Conservation (phyloP, 2,797 vertebrate genomes). For the Spea hammondii region DNA sequence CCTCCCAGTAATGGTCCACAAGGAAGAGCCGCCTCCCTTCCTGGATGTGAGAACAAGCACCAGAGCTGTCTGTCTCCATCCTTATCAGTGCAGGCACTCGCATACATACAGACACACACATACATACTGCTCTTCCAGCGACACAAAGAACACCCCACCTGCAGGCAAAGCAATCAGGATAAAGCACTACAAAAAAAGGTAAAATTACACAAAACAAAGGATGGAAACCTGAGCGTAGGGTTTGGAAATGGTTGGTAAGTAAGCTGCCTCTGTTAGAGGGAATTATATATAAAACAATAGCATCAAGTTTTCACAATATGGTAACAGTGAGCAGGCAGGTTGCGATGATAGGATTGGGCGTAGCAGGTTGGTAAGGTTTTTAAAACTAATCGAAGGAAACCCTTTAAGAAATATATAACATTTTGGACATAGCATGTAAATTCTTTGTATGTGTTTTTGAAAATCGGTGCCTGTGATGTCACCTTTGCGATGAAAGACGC, state of each 20-base stretch:
- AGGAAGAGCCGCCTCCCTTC: slow-evolving; percentile 35
- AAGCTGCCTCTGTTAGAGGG: too few relatives aligned
- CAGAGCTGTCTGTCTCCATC: slow-evolving; percentile 36
- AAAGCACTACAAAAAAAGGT: slow-evolving; percentile 40
- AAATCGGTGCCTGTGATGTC: too few relatives aligned
- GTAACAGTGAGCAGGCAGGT: too few relatives aligned
- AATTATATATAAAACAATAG: not conserved
- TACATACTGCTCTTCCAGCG: slow-evolving; percentile 23
- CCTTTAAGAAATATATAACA: too few relatives aligned
- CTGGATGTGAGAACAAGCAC: slow-evolving; percentile 38
- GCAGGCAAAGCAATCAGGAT: slow-evolving; percentile 26
- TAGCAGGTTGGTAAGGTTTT: too few relatives aligned
- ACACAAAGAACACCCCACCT: slow-evolving; percentile 10
- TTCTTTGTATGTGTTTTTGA: too few relatives aligned
- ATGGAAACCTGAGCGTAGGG: not conserved
- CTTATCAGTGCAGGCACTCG: slow-evolving; percentile 25
- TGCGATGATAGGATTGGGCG: too few relatives aligned
- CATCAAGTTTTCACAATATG: not conserved
- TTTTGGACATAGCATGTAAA: too few relatives aligned
- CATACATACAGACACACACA: slow-evolving; percentile 20
- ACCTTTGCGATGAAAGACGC: too few relatives aligned
- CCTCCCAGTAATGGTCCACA: slow-evolving; percentile 47
- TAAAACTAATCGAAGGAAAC: too few relatives aligned
- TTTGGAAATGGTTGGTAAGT: not conserved
- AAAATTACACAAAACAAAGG: slow-evolving; percentile 7